Evolutionary conservation across 2,888 invertebrate species (phyloP), one percentile per base, ranked within the genome.

Genomic region (Leptinotarsa tumamoca): DNA sequence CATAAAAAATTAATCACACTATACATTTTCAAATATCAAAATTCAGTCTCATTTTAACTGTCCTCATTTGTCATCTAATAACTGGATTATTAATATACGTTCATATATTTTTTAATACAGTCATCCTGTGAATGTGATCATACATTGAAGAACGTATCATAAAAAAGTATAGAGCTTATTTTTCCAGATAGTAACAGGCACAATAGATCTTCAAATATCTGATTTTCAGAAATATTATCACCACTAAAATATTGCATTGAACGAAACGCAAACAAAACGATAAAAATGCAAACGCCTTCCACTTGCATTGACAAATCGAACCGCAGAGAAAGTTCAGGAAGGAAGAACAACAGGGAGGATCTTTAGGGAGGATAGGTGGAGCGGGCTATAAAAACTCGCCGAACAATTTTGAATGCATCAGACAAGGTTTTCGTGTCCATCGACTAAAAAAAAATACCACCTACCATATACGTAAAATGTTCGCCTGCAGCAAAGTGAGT

Each of bases 261-360:
- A n/a, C 21, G 14, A 61, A 61, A 27, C 23, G 13, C 17, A 4
- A 61, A 23, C 15, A 27, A 27, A 61, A 66, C 67, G 13, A 51
- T 50, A 71, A 75, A 70, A 58, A 23, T 4, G 14, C 4, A 10
- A 15, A 21, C 21, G 3, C 10, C 58, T 21, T 15, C 18, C 18
- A 54, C 18, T 54, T 18, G 61, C 27, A 15, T 14, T n/a, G 43
- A n/a, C 4, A 52, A 52, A 52, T 7, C 15, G n/a, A 52, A 33
- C 63, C 27, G 15, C 73, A 68, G 80, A 79, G 80, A 80, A 80
- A 79, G 79, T 78, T 52, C 58, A 71, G 68, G 71, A 77, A 78
- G 71, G 74, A 67, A 68, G 73, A 52, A 61, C 23, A 58, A 69
- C 51, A 77, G 78, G 78, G 70, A 78, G 77, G 72, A 74, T 73